phyloP scores from a whole-genome alignment of 2,797 vertebrate genomes.

The Dallia pectoralis region DNA sequence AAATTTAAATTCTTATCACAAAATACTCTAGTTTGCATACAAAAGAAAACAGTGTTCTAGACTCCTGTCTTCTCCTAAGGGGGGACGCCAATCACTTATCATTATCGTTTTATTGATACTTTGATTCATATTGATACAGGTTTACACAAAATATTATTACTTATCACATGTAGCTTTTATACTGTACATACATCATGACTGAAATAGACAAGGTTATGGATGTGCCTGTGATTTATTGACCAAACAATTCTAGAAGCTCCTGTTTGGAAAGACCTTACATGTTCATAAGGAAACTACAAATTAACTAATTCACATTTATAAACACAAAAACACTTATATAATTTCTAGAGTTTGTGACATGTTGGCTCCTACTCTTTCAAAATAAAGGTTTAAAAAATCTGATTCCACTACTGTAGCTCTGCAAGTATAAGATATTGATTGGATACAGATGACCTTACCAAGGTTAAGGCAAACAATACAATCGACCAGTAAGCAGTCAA shows the following conservation, averaged over 20 bases:
- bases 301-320: conserved; percentile 15
- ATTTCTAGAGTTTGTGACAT: conserved; percentile 23
- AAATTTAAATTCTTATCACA: no score
- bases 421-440: conserved; percentile 52
- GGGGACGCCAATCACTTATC: not conserved
- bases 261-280: conserved; percentile 55
- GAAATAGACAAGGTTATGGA: conserved; percentile 39
- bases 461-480: conserved; percentile 24
- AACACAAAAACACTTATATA: conserved; percentile 19
- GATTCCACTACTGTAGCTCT: conserved; percentile 30
- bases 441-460: conserved; percentile 33
- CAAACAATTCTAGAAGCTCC: conserved; percentile 21
- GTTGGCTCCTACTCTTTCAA: conserved; percentile 32
- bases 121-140: no score
- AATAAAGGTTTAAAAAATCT: conserved; percentile 18
- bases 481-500: conserved; percentile 34
- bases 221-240: conserved; percentile 39
- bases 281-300: conserved; percentile 29
- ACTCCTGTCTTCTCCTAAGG: not conserved
- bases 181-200: conserved; percentile 57
- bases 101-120: conserved; percentile 58
- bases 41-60: not conserved
- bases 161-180: conserved; percentile 31
- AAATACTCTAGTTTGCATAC: not conserved
- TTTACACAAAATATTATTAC: conserved; percentile 36